Evolutionary conservation across 1,140 invertebrate genomes (phyloP).

Genomic region (Bombus picipes): DNA sequence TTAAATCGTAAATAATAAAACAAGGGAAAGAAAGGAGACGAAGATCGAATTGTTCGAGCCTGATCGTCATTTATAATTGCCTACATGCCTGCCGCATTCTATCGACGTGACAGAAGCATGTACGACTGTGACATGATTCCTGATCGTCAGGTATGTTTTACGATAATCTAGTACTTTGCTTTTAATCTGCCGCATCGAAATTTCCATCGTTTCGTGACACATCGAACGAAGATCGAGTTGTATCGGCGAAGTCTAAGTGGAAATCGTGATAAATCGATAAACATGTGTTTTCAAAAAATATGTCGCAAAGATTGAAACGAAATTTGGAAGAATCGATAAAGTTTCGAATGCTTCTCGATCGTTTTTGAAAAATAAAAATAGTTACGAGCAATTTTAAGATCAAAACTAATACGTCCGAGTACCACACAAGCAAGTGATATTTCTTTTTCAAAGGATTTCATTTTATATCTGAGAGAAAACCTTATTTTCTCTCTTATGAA

Average conservation of each 20-base stretch:
- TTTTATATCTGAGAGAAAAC: background rate
- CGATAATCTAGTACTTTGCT: constrained; percentile 11
- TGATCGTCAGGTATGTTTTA: constrained; percentile 78
- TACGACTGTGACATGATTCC: constrained; percentile 79
- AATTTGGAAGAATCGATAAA: background rate
- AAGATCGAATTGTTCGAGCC: constrained; percentile 1
- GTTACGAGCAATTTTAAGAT: background rate
- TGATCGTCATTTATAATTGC: constrained; percentile 37
- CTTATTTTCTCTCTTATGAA: background rate
- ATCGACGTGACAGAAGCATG: constrained; percentile 74
- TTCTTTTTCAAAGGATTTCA: background rate
- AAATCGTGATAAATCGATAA: background rate
- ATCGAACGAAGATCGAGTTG: background rate
- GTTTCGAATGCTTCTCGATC: too few species aligned
- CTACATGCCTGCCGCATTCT: constrained; percentile 65
- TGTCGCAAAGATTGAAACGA: background rate
- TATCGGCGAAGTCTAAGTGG: background rate
- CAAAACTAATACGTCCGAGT: too few species aligned
- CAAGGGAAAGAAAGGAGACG: background rate
- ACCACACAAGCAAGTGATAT: background rate
- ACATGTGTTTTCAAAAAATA: too few species aligned
- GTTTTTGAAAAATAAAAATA: background rate
- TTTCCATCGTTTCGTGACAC: background rate
- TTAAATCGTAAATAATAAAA: constrained; percentile 34
- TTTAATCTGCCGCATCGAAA: background rate